phyloP scores from a whole-genome alignment of 2,888 invertebrate species.

The Drosophila greeni region DNA sequence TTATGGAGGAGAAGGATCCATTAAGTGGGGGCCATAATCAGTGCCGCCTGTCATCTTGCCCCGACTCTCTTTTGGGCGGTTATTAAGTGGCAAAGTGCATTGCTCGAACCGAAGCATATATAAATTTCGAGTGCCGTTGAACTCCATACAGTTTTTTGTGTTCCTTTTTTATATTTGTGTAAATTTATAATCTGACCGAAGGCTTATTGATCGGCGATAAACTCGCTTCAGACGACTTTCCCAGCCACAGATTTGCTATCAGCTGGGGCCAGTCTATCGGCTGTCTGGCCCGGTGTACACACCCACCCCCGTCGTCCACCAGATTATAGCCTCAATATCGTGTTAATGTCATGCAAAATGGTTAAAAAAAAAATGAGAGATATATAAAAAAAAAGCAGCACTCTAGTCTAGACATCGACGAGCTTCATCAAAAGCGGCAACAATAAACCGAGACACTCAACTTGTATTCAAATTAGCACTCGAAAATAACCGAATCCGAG shows the following conservation, averaged over 20 bases:
- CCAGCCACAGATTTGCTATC: slow-evolving; percentile 40
- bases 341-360: slow-evolving; percentile 54
- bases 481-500: slow-evolving; percentile 31
- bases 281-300: slow-evolving; percentile 49
- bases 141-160: slow-evolving; percentile 47
- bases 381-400: slow-evolving; percentile 5
- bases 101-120: slow-evolving; percentile 42
- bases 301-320: slow-evolving; percentile 36
- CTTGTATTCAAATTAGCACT: slow-evolving; percentile 45
- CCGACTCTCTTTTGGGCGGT: slow-evolving; percentile 28
- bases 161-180: slow-evolving; percentile 26
- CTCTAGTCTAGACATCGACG: slow-evolving; percentile 37
- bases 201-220: slow-evolving; percentile 43
- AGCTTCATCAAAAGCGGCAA: slow-evolving; percentile 26
- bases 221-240: slow-evolving; percentile 44
- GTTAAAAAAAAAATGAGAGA: not conserved
- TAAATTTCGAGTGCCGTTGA: slow-evolving; percentile 59
- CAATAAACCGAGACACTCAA: slow-evolving; percentile 33
- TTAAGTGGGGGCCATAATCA: slow-evolving; percentile 27
- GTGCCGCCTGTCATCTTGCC: slow-evolving; percentile 21
- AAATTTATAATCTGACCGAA: slow-evolving; percentile 41
- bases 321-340: slow-evolving; percentile 25
- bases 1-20: slow-evolving; percentile 16
- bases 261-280: slow-evolving; percentile 48
- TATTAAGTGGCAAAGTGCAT: slow-evolving; percentile 59